Percentiles rank a stretch among this genome's conserved stretches.
Evolutionary conservation across 2,888 invertebrate genomes (phyloP).

Genomic region (Subacronicta megacephala): DNA sequence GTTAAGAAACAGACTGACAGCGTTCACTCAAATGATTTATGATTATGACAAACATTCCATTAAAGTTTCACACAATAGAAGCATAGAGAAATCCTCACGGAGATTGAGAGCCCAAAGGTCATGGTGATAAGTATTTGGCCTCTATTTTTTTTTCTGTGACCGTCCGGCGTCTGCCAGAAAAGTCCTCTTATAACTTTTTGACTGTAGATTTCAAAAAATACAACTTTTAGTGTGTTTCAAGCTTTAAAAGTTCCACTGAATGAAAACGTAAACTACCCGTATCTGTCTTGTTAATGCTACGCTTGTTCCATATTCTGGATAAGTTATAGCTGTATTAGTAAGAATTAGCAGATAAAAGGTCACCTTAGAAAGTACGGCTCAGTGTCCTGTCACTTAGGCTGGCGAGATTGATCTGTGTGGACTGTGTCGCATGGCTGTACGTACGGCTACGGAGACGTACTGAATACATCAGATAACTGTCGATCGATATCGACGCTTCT

Average conservation of each 20-base stretch:
- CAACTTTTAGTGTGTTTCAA: neutral
- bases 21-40: conserved; percentile 3
- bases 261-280: conserved; percentile 2
- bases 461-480: conserved; percentile 34
- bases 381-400: conserved; percentile 47
- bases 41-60: conserved; percentile 1
- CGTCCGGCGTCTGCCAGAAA: too few species aligned
- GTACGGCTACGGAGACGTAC: conserved; percentile 4
- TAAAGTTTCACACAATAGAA: too few species aligned
- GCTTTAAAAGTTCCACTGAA: neutral
- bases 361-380: conserved; percentile 21
- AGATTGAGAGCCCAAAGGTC: too few species aligned
- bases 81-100: too few species aligned
- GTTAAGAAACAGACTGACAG: neutral
- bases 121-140: neutral
- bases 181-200: neutral
- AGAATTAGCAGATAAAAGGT: conserved; percentile 38
- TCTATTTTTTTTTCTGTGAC: neutral
- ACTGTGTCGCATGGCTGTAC: too few species aligned
- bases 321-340: conserved; percentile 36
- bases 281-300: neutral
- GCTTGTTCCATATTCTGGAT: neutral
- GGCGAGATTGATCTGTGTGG: conserved; percentile 35
- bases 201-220: neutral
- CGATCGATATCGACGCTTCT: conserved; percentile 12